A percentile compares a stretch with the other conserved stretches of the same genome.
phyloP scores from a whole-genome alignment of 2,797 vertebrate species.

The Erpetoichthys calabaricus region DNA sequence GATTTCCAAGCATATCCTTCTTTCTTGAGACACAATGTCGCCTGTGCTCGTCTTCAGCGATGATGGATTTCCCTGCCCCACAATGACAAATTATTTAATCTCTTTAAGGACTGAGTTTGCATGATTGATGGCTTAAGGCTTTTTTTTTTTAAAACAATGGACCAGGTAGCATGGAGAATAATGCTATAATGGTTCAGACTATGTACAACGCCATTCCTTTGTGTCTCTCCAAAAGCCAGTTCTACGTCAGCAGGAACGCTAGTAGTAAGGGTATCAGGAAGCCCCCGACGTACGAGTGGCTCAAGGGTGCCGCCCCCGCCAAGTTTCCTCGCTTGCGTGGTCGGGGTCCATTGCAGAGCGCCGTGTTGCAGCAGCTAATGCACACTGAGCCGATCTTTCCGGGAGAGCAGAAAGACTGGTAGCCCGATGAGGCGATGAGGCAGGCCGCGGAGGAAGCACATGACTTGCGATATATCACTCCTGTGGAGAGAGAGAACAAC shows the following conservation, averaged over 20 bases:
- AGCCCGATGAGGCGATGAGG: constrained; percentile 87
- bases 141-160: neutral
- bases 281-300: neutral
- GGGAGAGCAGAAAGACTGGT: constrained; percentile 92
- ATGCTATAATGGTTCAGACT: neutral
- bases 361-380: constrained; percentile 92
- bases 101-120: neutral
- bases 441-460: constrained; percentile 86
- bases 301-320: constrained; percentile 16
- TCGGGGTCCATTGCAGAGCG: constrained; percentile 83
- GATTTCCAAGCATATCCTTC: neutral
- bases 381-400: constrained; percentile 90
- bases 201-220: neutral
- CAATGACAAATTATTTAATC: neutral
- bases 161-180: neutral
- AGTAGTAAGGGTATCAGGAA: constrained; percentile 23
- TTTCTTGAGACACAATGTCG: neutral
- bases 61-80: neutral
- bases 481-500: constrained; percentile 45
- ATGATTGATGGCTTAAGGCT: constrained; percentile 2
- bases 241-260: constrained; percentile 20
- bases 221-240: neutral
- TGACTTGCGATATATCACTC: constrained; percentile 86
- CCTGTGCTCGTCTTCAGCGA: neutral
- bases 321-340: constrained; percentile 59